phyloP scores from a whole-genome alignment of 2,797 vertebrate species.

The Monodelphis domestica region DNA sequence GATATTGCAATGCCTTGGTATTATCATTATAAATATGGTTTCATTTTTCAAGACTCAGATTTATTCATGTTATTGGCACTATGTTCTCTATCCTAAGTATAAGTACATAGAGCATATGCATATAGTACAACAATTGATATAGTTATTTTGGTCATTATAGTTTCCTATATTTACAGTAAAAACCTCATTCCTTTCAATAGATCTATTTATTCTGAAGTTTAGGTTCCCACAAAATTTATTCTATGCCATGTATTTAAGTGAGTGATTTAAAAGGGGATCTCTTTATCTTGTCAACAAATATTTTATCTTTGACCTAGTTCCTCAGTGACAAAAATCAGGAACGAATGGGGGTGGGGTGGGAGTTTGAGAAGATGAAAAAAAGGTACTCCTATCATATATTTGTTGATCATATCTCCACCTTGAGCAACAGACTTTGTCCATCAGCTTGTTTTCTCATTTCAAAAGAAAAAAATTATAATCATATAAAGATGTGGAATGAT shows the following conservation, averaged over 20 bases:
- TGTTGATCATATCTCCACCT: neutral
- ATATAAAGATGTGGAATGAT: neutral
- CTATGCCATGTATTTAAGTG: neutral
- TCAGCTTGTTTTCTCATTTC: neutral
- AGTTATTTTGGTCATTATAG: neutral
- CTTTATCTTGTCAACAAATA: neutral
- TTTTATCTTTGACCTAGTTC: neutral
- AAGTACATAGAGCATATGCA: neutral
- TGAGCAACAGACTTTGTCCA: neutral
- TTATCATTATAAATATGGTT: neutral
- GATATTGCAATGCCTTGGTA: neutral
- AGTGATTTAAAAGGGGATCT: neutral
- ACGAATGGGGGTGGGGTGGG: no score
- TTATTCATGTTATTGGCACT: neutral
- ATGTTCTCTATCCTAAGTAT: neutral
- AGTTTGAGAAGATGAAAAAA: neutral
- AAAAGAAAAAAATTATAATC: neutral
- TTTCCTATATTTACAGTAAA: neutral
- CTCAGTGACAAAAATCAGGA: neutral
- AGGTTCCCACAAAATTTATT: neutral
- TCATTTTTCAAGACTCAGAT: neutral
- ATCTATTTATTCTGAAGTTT: neutral
- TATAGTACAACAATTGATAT: neutral
- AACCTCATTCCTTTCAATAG: neutral
- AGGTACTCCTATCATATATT: neutral